A percentile compares a stretch with the other conserved stretches of the same genome.
These are phyloP conservation scores for Ennomos erosarius DNA, from an alignment of 2,888 invertebrate species.

Conservation along the genomic window DNA sequence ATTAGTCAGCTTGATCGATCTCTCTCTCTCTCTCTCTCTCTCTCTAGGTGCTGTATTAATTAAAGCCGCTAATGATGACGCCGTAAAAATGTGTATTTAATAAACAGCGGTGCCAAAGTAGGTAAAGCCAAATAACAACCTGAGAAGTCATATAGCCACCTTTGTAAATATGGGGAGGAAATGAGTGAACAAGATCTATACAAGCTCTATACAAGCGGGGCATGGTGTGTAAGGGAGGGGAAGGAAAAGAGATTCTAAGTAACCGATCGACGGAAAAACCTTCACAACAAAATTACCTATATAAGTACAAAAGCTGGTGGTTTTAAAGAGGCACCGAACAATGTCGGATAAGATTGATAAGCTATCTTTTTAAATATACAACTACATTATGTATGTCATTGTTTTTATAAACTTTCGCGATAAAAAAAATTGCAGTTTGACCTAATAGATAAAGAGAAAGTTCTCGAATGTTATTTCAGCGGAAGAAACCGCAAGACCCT, in stretches of 20 bases:
- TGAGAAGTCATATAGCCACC: neutral
- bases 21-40: no score
- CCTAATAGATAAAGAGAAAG: slow-evolving; percentile 39
- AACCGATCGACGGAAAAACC: slow-evolving; percentile 25
- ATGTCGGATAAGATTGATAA: slow-evolving; percentile 15
- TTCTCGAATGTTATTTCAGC: slow-evolving; percentile 3
- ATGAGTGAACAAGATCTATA: slow-evolving; percentile 22
- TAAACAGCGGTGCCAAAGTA: no score
- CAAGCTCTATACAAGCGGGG: slow-evolving; percentile 8
- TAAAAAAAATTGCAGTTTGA: slow-evolving; percentile 16
- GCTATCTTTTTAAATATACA: slow-evolving; percentile 2
- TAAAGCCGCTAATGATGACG: no score
- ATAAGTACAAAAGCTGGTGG: slow-evolving; percentile 19
- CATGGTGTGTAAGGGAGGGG: slow-evolving; percentile 10
- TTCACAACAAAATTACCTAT: slow-evolving; percentile 13
- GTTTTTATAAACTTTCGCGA: neutral
- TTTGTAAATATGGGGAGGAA: slow-evolving; percentile 5
- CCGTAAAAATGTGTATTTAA: no score
- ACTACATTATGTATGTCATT: slow-evolving; percentile 1
- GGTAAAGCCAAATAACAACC: no score
- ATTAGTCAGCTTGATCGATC: no score
- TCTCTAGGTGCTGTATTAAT: no score
- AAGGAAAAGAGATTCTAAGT: slow-evolving; percentile 27
- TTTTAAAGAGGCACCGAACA: slow-evolving; percentile 24
- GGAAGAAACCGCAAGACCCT: no score